Conservation (phyloP, 2,113 vertebrate species). For the Cyprinodon variegatus region DNA sequence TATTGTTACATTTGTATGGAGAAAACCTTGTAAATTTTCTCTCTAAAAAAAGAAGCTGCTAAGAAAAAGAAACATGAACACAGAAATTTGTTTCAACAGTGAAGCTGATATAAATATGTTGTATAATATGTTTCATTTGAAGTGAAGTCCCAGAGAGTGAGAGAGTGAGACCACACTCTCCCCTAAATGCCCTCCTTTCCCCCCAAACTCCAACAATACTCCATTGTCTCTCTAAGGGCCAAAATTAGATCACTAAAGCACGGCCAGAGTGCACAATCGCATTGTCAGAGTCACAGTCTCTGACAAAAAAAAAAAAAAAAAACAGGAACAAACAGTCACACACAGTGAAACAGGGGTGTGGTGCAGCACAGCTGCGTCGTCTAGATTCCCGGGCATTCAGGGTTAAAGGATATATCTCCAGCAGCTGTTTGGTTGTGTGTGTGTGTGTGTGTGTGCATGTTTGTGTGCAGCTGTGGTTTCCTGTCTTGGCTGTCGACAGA, state of each 20-base stretch:
- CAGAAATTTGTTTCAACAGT: conserved; percentile 8
- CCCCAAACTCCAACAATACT: conserved; percentile 63
- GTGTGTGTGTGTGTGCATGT: conserved; percentile 17
- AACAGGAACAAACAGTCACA: conserved; percentile 63
- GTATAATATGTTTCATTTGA: conserved; percentile 3
- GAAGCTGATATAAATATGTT: conserved; percentile 21
- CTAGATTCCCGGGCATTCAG: conserved; percentile 63
- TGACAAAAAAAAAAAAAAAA: conserved; percentile 62
- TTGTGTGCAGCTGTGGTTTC: conserved; percentile 77
- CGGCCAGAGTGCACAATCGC: conserved; percentile 67
- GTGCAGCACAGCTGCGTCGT: conserved; percentile 63
- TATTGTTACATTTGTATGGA: not conserved
- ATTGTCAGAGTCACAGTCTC: conserved; percentile 53
- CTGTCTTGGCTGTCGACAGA: conserved; percentile 75
- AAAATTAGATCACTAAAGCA: conserved; percentile 73
- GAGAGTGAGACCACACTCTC: conserved; percentile 40
- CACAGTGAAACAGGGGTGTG: conserved; percentile 40
- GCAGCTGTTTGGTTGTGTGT: conserved; percentile 63
- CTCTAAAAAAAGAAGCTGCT: not conserved
- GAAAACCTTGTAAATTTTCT: not conserved
- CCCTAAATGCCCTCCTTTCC: conserved; percentile 27
- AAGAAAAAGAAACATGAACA: not conserved
- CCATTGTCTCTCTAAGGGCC: conserved; percentile 67
- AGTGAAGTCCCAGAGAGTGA: conserved; percentile 31
- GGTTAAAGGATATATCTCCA: conserved; percentile 75